Conservation (phyloP, 1,140 invertebrate species). For the Bombus breviceps region DNA sequence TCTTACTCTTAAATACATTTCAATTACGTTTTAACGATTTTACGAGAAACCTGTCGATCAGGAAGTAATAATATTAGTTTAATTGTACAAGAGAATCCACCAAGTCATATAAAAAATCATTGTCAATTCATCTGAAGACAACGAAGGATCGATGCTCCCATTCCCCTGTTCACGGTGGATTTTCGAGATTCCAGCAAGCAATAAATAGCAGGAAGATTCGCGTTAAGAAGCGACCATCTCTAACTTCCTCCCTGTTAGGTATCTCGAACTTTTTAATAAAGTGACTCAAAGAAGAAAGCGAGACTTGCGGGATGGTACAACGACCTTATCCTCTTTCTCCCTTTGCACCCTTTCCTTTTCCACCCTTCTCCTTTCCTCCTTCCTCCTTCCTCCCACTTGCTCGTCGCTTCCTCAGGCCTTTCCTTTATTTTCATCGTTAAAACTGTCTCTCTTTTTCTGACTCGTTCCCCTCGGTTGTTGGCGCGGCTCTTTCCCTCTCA, state of each 20-base stretch:
- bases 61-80: too few species aligned
- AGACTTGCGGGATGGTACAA: slow-evolving; percentile 48
- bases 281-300: slow-evolving; percentile 44
- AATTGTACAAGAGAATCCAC: neutral
- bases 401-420: neutral
- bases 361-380: neutral
- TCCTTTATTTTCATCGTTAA: neutral
- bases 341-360: slow-evolving; percentile 33
- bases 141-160: neutral
- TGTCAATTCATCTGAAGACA: neutral
- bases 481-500: slow-evolving; percentile 25
- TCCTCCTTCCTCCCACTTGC: neutral
- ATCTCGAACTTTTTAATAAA: slow-evolving; percentile 75
- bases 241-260: slow-evolving; percentile 37
- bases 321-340: slow-evolving; percentile 39
- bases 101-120: too few species aligned
- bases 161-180: slow-evolving; percentile 2
- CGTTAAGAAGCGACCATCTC: slow-evolving; percentile 48
- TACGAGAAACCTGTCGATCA: too few species aligned
- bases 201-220: slow-evolving; percentile 63
- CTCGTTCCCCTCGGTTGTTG: neutral
- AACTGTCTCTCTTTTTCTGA: slow-evolving; percentile 30
- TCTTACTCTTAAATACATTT: neutral
- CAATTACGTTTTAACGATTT: too few species aligned
- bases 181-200: slow-evolving; percentile 69